Conservation (phyloP, 2,797 vertebrate species). For the Squalus acanthias region DNA sequence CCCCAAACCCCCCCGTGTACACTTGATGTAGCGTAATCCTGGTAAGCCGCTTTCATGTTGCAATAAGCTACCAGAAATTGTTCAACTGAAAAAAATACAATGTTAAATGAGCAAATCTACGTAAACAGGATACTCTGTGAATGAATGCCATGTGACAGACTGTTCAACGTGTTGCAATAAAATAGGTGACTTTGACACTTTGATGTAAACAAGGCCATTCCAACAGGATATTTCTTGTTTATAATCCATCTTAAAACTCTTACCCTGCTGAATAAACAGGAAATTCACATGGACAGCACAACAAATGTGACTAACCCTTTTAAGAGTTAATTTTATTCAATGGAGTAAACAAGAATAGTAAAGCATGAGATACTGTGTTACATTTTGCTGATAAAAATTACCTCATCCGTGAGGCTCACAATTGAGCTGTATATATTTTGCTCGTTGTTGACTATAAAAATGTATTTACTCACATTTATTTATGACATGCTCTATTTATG, state of each 20-base stretch:
- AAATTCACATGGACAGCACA: conserved; percentile 21
- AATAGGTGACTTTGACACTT: conserved; percentile 27
- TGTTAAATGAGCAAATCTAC: neutral
- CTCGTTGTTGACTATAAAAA: neutral
- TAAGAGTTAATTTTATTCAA: conserved; percentile 20
- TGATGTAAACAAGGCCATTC: conserved; percentile 12
- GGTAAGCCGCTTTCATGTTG: neutral
- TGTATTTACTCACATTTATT: neutral
- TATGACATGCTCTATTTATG: too few species aligned
- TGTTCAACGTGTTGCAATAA: neutral
- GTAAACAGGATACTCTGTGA: conserved; percentile 17
- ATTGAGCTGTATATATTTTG: neutral
- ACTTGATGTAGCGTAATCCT: neutral
- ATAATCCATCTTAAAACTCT: conserved; percentile 31
- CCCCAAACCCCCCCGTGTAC: neutral
- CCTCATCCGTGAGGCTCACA: neutral
- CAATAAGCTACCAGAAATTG: neutral
- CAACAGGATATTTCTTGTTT: conserved; percentile 33
- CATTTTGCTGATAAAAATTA: neutral
- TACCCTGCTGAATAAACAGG: conserved; percentile 32
- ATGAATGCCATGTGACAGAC: conserved; percentile 7
- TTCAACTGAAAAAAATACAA: neutral
- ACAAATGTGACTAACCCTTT: conserved; percentile 8
- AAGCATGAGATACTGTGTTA: neutral
- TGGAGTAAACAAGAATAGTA: neutral